Evolutionary conservation across 2,888 invertebrate species (phyloP).

Genomic region (Drosophila anceps): DNA sequence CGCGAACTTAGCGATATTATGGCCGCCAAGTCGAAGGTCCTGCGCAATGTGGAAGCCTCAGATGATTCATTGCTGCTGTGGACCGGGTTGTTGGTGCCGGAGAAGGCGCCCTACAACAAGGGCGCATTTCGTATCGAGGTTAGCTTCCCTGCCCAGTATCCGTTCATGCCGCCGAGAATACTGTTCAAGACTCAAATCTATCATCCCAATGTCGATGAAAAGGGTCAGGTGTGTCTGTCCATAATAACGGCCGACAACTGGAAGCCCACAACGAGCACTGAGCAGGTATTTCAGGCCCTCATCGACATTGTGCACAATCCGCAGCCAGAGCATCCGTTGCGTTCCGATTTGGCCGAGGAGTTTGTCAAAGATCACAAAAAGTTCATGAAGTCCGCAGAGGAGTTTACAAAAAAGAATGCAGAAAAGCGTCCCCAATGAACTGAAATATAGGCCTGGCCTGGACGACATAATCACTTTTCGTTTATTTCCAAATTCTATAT

Average conservation of each 20-base stretch:
- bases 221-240: conserved; percentile 98
- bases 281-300: conserved; percentile 99
- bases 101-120: conserved; percentile 98
- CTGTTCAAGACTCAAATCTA: conserved; percentile 99
- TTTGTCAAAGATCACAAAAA: conserved; percentile 98
- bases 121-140: conserved; percentile 99
- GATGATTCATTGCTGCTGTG: conserved; percentile 97
- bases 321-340: conserved; percentile 98
- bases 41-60: conserved; percentile 96
- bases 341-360: conserved; percentile 98
- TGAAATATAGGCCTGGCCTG: background rate
- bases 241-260: conserved; percentile 99
- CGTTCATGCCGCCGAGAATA: conserved; percentile 99
- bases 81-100: conserved; percentile 98
- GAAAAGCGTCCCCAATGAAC: conserved; percentile 95
- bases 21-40: conserved; percentile 91
- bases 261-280: conserved; percentile 99
- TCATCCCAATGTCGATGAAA: conserved; percentile 99
- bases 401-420: conserved; percentile 98
- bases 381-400: conserved; percentile 99
- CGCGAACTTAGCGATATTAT: conserved; percentile 96
- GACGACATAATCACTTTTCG: conserved; percentile 14
- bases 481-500: conserved; percentile 21
- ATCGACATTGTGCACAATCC: conserved; percentile 98
- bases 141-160: conserved; percentile 99